Conservation (phyloP, 1,140 invertebrate species). For the Meloidogyne floridensis region DNA sequence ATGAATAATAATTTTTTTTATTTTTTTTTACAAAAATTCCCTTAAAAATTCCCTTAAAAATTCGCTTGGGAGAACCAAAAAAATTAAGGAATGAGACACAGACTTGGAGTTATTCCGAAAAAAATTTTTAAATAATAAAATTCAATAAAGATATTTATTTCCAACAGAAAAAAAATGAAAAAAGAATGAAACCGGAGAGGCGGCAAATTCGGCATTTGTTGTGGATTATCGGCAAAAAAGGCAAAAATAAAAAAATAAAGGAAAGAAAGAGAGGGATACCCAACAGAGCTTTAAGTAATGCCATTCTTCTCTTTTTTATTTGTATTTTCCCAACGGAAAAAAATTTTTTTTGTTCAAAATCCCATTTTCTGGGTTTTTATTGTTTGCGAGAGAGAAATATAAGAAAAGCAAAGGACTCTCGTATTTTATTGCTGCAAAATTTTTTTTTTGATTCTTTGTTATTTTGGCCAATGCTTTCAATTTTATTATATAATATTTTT, state of each 20-base stretch:
- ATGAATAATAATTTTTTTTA: not conserved
- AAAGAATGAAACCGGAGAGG: not conserved
- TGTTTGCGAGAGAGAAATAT: not conserved
- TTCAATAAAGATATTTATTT: not conserved
- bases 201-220: not conserved
- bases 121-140: not conserved
- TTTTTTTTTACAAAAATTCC: not conserved
- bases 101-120: not conserved
- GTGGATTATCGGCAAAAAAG: not conserved
- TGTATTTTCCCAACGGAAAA: not conserved
- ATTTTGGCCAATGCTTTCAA: not conserved
- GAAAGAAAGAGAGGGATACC: not conserved
- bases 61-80: not conserved
- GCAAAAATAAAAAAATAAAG: slow-evolving; percentile 75
- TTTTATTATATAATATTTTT: slow-evolving; percentile 8
- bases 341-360: not conserved
- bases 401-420: not conserved
- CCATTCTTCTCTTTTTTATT: not conserved
- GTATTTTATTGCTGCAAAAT: not conserved
- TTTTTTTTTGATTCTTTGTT: not conserved
- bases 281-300: not conserved
- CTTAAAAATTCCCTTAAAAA: not conserved
- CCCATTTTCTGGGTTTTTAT: not conserved
- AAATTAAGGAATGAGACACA: not conserved
- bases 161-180: not conserved